Evolutionary conservation across 2,888 invertebrate genomes (phyloP).

Genomic region (Watsonalla binaria): DNA sequence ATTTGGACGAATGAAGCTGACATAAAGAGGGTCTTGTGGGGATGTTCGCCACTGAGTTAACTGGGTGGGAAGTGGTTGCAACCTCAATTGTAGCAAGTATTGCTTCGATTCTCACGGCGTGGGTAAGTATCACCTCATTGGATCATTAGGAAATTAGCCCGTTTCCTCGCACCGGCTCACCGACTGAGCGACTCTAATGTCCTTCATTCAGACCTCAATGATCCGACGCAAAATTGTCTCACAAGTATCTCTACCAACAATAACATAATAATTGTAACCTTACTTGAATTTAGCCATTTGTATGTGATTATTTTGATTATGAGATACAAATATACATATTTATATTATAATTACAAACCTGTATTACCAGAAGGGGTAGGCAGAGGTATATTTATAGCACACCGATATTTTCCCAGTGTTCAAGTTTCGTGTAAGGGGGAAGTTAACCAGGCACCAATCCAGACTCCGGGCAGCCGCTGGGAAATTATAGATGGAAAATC

Average conservation of each 20-base stretch:
- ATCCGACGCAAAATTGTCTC: constrained; percentile 39
- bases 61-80: constrained; percentile 11
- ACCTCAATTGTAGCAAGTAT: constrained; percentile 32
- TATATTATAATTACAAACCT: too few species aligned
- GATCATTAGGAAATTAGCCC: constrained; percentile 62
- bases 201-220: constrained; percentile 37
- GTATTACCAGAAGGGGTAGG: too few species aligned
- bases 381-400: too few species aligned
- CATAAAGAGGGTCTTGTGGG: constrained; percentile 13
- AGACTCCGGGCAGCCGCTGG: too few species aligned
- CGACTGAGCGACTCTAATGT: constrained; percentile 53
- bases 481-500: too few species aligned
- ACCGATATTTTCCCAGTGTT: too few species aligned
- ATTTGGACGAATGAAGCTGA: constrained; percentile 9
- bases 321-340: too few species aligned
- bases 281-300: too few species aligned
- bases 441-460: too few species aligned
- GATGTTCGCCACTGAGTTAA: constrained; percentile 5
- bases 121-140: constrained; percentile 58
- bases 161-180: constrained; percentile 40
- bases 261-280: too few species aligned
- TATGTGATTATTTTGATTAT: too few species aligned
- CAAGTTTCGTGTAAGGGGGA: too few species aligned
- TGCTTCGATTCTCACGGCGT: constrained; percentile 54
- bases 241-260: constrained; percentile 35